Percentiles rank a stretch among this genome's conserved stretches.
phyloP scores from a whole-genome alignment of 2,888 invertebrate species.

The Pachymerium ferrugineum region DNA sequence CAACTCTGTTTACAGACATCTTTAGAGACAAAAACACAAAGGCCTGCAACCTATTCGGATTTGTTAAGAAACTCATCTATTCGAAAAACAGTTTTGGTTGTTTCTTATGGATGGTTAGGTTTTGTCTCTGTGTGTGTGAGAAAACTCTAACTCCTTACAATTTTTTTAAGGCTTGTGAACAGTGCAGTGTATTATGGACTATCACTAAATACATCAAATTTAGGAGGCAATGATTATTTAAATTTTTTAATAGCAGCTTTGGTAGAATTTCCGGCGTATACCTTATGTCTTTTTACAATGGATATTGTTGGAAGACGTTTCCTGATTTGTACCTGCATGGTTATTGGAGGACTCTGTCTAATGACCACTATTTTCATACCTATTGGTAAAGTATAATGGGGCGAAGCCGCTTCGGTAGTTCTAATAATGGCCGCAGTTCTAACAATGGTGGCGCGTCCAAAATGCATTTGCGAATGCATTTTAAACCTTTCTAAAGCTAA shows the following conservation, averaged over 20 bases:
- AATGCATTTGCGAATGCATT: background rate
- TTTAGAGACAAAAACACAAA: background rate
- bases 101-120: background rate
- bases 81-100: background rate
- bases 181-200: constrained; percentile 72
- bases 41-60: background rate
- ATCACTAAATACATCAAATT: constrained; percentile 66
- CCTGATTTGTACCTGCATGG: constrained; percentile 63
- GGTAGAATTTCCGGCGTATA: constrained; percentile 65
- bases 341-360: constrained; percentile 58
- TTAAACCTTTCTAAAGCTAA: background rate
- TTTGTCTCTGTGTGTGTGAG: too few relatives aligned
- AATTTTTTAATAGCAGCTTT: constrained; percentile 68
- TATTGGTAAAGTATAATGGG: constrained; percentile 47
- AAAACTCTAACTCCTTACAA: background rate
- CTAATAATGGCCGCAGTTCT: too few relatives aligned
- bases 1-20: background rate
- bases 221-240: constrained; percentile 65
- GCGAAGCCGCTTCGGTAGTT: too few relatives aligned
- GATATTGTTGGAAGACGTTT: constrained; percentile 65
- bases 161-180: constrained; percentile 62
- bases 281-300: constrained; percentile 57
- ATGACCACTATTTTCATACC: constrained; percentile 58
- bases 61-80: background rate
- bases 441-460: too few relatives aligned